These are phyloP conservation scores for Encarsia formosa DNA, from an alignment of 2,888 invertebrate genomes.

Conservation along the genomic window DNA sequence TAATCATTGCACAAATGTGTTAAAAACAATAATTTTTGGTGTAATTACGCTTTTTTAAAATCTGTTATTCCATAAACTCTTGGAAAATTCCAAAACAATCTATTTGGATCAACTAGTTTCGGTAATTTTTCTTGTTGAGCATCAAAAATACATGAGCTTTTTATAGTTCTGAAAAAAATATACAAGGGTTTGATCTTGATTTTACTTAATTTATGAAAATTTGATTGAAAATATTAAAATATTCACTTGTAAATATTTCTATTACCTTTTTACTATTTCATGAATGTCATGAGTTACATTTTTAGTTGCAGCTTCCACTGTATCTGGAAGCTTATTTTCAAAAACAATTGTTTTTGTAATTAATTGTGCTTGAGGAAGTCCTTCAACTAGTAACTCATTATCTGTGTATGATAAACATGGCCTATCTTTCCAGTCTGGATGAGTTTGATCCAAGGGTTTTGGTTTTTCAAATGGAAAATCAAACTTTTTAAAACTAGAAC, in stretches of 20 bases:
- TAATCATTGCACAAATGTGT: not conserved
- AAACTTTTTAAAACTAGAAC: slow-evolving; percentile 36
- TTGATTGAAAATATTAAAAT: slow-evolving; percentile 50
- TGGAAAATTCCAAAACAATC: slow-evolving; percentile 70
- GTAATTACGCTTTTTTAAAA: slow-evolving; percentile 63
- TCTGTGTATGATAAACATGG: slow-evolving; percentile 61
- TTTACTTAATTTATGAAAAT: too few species aligned
- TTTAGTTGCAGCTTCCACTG: slow-evolving; percentile 51
- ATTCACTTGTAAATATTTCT: not conserved
- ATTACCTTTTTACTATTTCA: slow-evolving; percentile 58
- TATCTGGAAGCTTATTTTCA: slow-evolving; percentile 60
- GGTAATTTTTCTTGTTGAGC: slow-evolving; percentile 75
- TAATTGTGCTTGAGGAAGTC: slow-evolving; percentile 73
- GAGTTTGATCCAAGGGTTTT: slow-evolving; percentile 54
- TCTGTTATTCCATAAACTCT: slow-evolving; percentile 73
- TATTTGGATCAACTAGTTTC: slow-evolving; percentile 64
- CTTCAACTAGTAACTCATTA: slow-evolving; percentile 66
- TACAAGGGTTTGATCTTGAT: too few species aligned
- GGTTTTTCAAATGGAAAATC: slow-evolving; percentile 34
- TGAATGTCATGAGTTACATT: slow-evolving; percentile 52
- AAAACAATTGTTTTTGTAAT: slow-evolving; percentile 73
- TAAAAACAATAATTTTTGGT: slow-evolving; percentile 7
- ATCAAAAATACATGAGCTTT: slow-evolving; percentile 69
- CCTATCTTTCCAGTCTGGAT: slow-evolving; percentile 64
- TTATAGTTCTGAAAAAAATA: slow-evolving; percentile 55